Percentiles rank a stretch among this genome's conserved stretches.
Evolutionary conservation across 2,888 invertebrate species (phyloP).

Genomic region (Cantharis flavilabris): DNA sequence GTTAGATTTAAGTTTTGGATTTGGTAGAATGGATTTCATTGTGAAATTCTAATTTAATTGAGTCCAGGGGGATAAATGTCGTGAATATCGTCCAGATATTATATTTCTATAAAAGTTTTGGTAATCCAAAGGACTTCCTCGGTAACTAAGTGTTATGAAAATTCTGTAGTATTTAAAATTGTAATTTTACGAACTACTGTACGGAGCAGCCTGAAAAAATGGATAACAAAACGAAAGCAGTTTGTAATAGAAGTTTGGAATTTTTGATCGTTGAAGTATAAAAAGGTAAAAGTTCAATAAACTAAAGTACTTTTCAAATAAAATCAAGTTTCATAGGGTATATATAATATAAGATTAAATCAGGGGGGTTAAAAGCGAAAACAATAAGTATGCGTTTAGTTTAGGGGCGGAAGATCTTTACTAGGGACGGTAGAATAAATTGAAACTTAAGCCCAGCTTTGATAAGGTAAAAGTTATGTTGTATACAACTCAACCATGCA

Average conservation of each 20-base stretch:
- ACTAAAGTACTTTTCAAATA: slow-evolving; percentile 30
- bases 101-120: no score
- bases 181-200: no score
- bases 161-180: no score
- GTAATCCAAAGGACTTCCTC: no score
- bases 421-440: slow-evolving; percentile 40
- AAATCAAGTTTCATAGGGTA: slow-evolving; percentile 34
- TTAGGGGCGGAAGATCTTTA: slow-evolving; percentile 33
- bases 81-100: no score
- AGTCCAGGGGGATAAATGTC: no score
- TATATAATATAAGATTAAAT: slow-evolving; percentile 35
- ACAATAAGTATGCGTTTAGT: slow-evolving; percentile 33
- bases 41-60: no score
- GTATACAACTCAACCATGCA: slow-evolving; percentile 38
- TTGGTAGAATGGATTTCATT: no score
- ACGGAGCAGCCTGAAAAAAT: not conserved
- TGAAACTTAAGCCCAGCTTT: slow-evolving; percentile 45
- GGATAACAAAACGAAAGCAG: not conserved
- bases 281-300: slow-evolving; percentile 28
- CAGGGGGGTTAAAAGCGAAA: slow-evolving; percentile 31
- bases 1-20: no score
- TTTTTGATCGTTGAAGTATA: slow-evolving; percentile 23
- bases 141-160: no score
- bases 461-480: slow-evolving; percentile 44
- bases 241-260: not conserved